A percentile compares a stretch with the other conserved stretches of the same genome.
Conservation (phyloP, 2,797 vertebrate species). For the Phalloptychus januarius region DNA sequence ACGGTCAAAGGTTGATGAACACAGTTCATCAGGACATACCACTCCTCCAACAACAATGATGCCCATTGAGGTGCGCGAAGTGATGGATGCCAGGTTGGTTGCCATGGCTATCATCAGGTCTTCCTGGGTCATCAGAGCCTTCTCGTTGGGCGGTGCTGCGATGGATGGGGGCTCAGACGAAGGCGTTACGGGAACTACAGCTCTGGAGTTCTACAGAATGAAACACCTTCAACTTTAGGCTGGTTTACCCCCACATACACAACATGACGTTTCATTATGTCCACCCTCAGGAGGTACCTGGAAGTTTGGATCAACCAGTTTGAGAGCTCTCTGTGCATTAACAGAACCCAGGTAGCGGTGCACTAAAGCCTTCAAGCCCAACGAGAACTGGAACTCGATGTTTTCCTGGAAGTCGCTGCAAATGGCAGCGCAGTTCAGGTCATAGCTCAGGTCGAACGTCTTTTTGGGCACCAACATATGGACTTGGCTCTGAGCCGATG, state of each 20-base stretch:
- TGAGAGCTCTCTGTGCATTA: slow-evolving; percentile 87
- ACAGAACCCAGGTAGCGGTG: slow-evolving; percentile 91
- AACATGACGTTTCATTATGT: background rate
- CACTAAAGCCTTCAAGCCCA: slow-evolving; percentile 91
- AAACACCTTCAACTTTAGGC: background rate
- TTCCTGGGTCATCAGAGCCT: slow-evolving; percentile 82
- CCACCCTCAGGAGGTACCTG: slow-evolving; percentile 72
- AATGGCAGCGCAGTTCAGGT: slow-evolving; percentile 91
- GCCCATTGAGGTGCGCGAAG: slow-evolving; percentile 92
- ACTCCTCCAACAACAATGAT: slow-evolving; percentile 90
- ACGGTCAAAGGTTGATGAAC: background rate
- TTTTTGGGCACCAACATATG: slow-evolving; percentile 87
- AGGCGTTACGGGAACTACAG: slow-evolving; percentile 86
- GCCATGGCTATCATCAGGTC: slow-evolving; percentile 90
- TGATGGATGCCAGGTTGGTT: slow-evolving; percentile 88
- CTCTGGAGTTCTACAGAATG: slow-evolving; percentile 62
- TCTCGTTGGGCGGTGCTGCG: slow-evolving; percentile 67
- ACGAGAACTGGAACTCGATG: slow-evolving; percentile 93
- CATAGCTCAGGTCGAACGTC: slow-evolving; percentile 96
- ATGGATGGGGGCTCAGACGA: slow-evolving; percentile 76
- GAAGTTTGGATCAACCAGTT: slow-evolving; percentile 86
- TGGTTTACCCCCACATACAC: background rate
- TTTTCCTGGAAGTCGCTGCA: slow-evolving; percentile 97
- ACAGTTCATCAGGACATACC: slow-evolving; percentile 79
- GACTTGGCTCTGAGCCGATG: slow-evolving; percentile 85